phyloP scores from a whole-genome alignment of 2,888 invertebrate genomes.

The Prosopocoilus inquinatus region DNA sequence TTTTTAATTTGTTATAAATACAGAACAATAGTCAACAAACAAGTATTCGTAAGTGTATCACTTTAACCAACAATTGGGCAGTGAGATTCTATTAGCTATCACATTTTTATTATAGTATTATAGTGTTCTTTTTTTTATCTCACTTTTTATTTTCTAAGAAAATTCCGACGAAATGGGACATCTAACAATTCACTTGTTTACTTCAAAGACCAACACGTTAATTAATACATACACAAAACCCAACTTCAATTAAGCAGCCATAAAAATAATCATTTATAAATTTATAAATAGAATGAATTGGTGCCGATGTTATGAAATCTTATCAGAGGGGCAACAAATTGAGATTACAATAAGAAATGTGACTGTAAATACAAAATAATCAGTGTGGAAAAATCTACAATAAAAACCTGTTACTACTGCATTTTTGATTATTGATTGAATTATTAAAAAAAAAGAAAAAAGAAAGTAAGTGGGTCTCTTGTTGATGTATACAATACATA shows the following conservation, averaged over 20 bases:
- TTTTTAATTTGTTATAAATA: not conserved
- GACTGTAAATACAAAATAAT: too few species aligned
- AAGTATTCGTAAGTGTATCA: not conserved
- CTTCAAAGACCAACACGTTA: not conserved
- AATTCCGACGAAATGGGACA: not conserved
- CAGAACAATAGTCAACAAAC: not conserved
- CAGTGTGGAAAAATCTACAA: too few species aligned
- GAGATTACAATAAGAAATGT: too few species aligned
- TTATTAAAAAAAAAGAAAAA: too few species aligned
- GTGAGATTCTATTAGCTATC: slow-evolving; percentile 14
- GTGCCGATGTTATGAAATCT: not conserved
- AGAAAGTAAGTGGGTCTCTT: too few species aligned
- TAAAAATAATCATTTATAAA: not conserved
- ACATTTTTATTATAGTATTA: slow-evolving; percentile 1
- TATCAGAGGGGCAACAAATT: not conserved
- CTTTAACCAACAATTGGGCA: slow-evolving; percentile 1
- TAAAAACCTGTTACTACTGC: too few species aligned
- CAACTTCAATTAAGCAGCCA: not conserved
- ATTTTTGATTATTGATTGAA: too few species aligned
- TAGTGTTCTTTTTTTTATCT: slow-evolving; percentile 1
- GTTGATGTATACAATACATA: too few species aligned
- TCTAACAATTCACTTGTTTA: not conserved
- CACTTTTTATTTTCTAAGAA: slow-evolving; percentile 6
- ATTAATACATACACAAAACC: not conserved
- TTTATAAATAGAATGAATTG: not conserved